Conservation (phyloP, 2,888 invertebrate species). For the Trachelus troglodyta region DNA sequence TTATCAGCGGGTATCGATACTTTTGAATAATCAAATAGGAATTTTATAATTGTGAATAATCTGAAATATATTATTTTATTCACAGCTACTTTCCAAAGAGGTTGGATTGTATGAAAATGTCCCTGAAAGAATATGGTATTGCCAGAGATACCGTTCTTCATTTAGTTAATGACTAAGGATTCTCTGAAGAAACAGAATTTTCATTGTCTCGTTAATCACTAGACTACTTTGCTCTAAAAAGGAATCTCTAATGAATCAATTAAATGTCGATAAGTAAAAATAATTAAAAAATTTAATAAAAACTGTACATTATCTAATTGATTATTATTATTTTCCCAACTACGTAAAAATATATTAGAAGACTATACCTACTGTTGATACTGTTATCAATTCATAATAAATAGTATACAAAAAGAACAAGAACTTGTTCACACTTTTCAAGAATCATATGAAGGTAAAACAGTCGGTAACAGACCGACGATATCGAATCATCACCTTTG, state of each 20-base stretch:
- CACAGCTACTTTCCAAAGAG: conserved; percentile 48
- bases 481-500: neutral
- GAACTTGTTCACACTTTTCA: neutral
- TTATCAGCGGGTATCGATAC: conserved; percentile 51
- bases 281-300: neutral
- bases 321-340: neutral
- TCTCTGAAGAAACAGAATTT: neutral
- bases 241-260: neutral
- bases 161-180: conserved; percentile 48
- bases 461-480: neutral
- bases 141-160: conserved; percentile 56
- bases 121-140: conserved; percentile 52
- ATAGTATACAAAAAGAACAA: neutral
- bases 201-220: neutral
- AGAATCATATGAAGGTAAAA: neutral
- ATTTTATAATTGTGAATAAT: neutral
- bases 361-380: neutral
- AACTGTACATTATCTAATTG: neutral
- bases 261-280: neutral
- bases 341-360: neutral
- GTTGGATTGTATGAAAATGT: conserved; percentile 42
- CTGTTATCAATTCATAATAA: neutral
- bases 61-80: neutral
- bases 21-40: neutral
- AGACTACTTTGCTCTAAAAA: neutral